Evolutionary conservation across 2,888 invertebrate species (phyloP), one percentile per base, ranked within the genome.

Genomic region (Mamestra brassicae): DNA sequence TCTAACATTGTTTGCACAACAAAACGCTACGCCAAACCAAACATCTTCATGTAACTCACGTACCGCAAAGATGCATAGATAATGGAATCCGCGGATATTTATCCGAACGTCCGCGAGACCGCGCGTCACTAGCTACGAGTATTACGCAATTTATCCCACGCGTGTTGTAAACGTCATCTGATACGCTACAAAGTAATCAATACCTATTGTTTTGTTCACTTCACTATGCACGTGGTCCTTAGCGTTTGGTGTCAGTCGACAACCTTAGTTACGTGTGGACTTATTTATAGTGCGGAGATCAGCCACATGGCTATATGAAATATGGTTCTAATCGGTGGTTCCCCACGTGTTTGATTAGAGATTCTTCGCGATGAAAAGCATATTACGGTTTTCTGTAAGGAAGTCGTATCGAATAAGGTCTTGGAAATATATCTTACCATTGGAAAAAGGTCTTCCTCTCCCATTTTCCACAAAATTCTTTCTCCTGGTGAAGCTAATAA

Each of bases 101-200:
- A 76, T 71, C 65, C 69, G 62, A 52, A 45, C 34, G 26, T 36
- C 10, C 26, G 38, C 47, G 42, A 52, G 13, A 26, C 42, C 5
- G 52, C 52, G 6, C 72, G 61, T 80, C 84, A 76, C 80, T 74
- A 74, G 47, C 7, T 11, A 26, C 3, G 54, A 54, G 34, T 15
- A 62, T 78, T 75, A 75, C 76, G 68, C 47, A 75, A 76, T 0
- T 52, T 38, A 84, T 85, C 86, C 81, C 82, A 82, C 84, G 84
- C 66, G 71, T 70, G 38, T 72, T 74, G 45, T 15, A 42, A 38
- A 76, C 81, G 84, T 82, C 82, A 85, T 69, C 3, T 67, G 80
- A 82, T 85, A 78, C 34, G 67, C 7, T 68, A 77, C 70, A 80
- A 65, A 73, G 81, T 75, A 80, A 85, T 81, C 68, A 65, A 74